Base-by-base conservation (phyloP, 2,888 invertebrate genomes). In the Harmothoe impar region DNA sequence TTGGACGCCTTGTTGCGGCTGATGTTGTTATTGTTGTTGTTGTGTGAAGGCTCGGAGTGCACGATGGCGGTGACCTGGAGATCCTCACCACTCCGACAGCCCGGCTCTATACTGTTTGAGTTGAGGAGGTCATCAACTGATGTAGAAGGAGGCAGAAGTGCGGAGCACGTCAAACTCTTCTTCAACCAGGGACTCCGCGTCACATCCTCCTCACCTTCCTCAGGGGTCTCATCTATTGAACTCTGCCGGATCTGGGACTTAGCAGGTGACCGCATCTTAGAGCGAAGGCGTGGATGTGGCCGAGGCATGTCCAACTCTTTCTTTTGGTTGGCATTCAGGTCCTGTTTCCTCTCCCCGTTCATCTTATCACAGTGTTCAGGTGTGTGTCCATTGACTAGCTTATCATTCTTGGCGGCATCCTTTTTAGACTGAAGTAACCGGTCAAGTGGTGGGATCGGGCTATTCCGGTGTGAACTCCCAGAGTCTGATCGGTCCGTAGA, bases 181-280 rank as follows among this genome's bases (percentile, higher is more conserved):
- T 81, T 81, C 35, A 81, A 43, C 81, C 81, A 81, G 0, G 33
- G 81, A n/a, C 35, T 81, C 3, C 35, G 35, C 0, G 81, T 43
- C 33, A 81, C 81, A 43, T 81, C 81, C 43, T 81, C 81, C 81
- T 81, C 81, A 17, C 35, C 81, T n/a, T 81, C 81, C 43, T 81
- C 81, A 1, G 81, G 81, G 23, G 81, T 81, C 81, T 81, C 81
- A 43, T 81, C 81, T 17, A 81, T 81, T 17, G 81, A 81, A 23
- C 81, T 81, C 81, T 81, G 81, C 0, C 81, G 3, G 35, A 81
- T 81, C 43, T 81, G 81, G 0, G 81, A 23, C 43, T 81, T 81
- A 15, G 81, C 81, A 12, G 81, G 81, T 12, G 81, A 81, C 10
- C 81, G 81, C 35, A 81, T 17, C 81, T 81, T 81, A 23, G 81